Conservation (phyloP, 2,113 vertebrate species). For the Emydocephalus ijimae region DNA sequence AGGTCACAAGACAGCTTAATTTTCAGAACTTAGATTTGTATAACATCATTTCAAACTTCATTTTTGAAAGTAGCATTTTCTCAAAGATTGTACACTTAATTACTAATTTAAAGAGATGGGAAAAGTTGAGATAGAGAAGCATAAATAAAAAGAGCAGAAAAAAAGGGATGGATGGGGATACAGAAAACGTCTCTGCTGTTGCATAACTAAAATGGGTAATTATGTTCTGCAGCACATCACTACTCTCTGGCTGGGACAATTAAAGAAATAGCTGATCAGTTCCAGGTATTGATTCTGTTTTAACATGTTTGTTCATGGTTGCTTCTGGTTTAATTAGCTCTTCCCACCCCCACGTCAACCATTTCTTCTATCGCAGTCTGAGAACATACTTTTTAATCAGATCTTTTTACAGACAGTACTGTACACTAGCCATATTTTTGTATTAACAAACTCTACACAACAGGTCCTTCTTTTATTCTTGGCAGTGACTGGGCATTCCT, state of each 20-base stretch:
- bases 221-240: slow-evolving; percentile 68
- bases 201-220: slow-evolving; percentile 61
- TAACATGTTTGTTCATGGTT: slow-evolving; percentile 79
- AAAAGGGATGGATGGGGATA: neutral
- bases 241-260: slow-evolving; percentile 74
- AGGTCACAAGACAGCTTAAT: slow-evolving; percentile 56
- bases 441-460: slow-evolving; percentile 38
- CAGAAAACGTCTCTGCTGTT: slow-evolving; percentile 58
- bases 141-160: slow-evolving; percentile 42
- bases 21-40: slow-evolving; percentile 54
- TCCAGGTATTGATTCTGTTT: slow-evolving; percentile 81
- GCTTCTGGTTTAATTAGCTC: slow-evolving; percentile 80
- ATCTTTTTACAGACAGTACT: slow-evolving; percentile 68
- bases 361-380: slow-evolving; percentile 70
- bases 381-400: slow-evolving; percentile 74
- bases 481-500: slow-evolving; percentile 23
- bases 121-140: neutral
- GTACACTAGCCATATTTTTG: slow-evolving; percentile 50
- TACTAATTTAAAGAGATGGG: slow-evolving; percentile 55
- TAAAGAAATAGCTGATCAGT: slow-evolving; percentile 83
- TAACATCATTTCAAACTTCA: slow-evolving; percentile 56
- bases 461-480: slow-evolving; percentile 43
- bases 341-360: slow-evolving; percentile 39
- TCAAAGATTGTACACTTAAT: slow-evolving; percentile 59
- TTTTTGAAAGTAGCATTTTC: slow-evolving; percentile 59